Percentiles rank a stretch among this genome's conserved stretches.
phyloP scores from a whole-genome alignment of 1,140 invertebrate genomes.

The Gonatopus flavifemur region DNA sequence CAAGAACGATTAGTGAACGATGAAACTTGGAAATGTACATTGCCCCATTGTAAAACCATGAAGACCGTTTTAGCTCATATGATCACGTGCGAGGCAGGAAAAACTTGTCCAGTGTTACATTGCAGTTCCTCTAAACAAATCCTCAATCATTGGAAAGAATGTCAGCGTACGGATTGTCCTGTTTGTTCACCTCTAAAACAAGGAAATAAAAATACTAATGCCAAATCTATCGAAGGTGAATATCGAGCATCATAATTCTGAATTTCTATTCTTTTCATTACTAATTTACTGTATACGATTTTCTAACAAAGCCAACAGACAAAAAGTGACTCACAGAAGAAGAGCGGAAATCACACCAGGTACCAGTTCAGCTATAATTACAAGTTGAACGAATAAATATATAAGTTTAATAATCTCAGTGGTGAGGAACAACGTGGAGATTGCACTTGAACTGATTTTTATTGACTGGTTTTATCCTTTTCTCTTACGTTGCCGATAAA shows the following conservation, averaged over 20 bases:
- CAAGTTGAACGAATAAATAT: too few species aligned
- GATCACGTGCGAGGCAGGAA: conserved; percentile 93
- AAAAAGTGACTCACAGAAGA: too few species aligned
- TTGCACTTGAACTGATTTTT: too few species aligned
- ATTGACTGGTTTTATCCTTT: too few species aligned
- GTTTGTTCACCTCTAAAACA: conserved; percentile 96
- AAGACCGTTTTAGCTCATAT: conserved; percentile 97
- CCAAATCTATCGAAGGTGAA: conserved; percentile 64
- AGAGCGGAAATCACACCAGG: background rate
- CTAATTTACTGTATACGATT: conserved; percentile 3
- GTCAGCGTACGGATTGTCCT: conserved; percentile 89
- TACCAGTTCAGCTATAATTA: too few species aligned
- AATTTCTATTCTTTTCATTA: background rate
- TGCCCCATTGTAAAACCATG: conserved; percentile 98
- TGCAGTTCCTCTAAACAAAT: conserved; percentile 98
- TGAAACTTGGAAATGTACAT: conserved; percentile 76
- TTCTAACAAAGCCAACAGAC: conserved; percentile 6
- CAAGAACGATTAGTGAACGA: conserved; percentile 80
- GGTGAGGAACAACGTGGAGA: too few species aligned
- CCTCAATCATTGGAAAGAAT: conserved; percentile 98
- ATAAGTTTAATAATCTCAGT: too few species aligned
- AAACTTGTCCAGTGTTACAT: conserved; percentile 86
- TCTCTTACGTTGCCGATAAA: too few species aligned
- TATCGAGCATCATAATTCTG: conserved; percentile 3
- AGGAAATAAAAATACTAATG: conserved; percentile 77